Conservation (phyloP, 1,140 invertebrate genomes). For the Hycleus cichorii region DNA sequence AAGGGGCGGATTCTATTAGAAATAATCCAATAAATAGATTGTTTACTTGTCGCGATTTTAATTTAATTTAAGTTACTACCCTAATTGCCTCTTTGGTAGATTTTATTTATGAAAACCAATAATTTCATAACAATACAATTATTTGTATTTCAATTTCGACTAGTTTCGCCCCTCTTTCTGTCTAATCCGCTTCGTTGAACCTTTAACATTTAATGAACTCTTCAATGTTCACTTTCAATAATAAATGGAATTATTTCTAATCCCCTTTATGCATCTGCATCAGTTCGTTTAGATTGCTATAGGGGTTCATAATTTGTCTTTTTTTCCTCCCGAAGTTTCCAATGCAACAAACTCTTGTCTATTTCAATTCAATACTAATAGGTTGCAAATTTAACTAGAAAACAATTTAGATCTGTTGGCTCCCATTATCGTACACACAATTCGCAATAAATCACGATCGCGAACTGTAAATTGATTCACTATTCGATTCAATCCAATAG, state of each 20-base stretch:
- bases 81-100: background rate
- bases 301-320: background rate
- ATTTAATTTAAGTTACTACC: background rate
- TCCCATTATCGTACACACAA: too few species aligned
- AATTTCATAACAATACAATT: background rate
- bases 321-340: background rate
- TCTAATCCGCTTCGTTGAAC: background rate
- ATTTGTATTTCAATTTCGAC: slow-evolving; percentile 2
- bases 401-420: too few species aligned
- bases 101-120: background rate
- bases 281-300: background rate
- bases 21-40: too few species aligned
- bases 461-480: too few species aligned
- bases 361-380: too few species aligned
- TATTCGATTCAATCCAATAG: too few species aligned
- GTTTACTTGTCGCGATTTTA: background rate
- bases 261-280: slow-evolving; percentile 1
- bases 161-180: background rate
- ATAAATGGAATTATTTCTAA: slow-evolving; percentile 17
- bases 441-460: too few species aligned
- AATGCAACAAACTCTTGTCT: background rate
- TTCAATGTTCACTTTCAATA: slow-evolving; percentile 7
- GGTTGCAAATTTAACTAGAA: too few species aligned
- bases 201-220: slow-evolving; percentile 15
- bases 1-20: too few species aligned